Evolutionary conservation across 1,140 invertebrate genomes (phyloP).

Genomic region (Drosophila lini): DNA sequence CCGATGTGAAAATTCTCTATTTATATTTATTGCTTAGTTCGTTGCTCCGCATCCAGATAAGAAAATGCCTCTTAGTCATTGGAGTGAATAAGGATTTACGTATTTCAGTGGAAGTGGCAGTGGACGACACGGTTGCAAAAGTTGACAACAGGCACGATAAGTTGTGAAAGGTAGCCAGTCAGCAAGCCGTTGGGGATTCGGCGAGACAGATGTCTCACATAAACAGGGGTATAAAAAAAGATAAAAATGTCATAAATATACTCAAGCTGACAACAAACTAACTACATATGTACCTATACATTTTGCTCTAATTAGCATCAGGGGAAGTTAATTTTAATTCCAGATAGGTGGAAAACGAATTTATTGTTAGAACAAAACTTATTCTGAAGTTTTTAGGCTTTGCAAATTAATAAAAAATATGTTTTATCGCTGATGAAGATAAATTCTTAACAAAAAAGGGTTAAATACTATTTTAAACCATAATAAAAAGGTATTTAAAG

Average conservation of each 20-base stretch:
- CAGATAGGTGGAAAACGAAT: too few species aligned
- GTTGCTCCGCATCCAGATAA: slow-evolving; percentile 42
- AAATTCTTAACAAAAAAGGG: neutral
- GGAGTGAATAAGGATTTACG: slow-evolving; percentile 42
- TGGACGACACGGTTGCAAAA: slow-evolving; percentile 49
- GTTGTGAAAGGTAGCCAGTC: slow-evolving; percentile 31
- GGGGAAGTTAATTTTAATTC: neutral
- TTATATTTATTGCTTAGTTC: slow-evolving; percentile 51
- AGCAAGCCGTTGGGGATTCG: slow-evolving; percentile 8
- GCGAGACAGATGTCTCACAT: slow-evolving; percentile 40
- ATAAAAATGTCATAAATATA: slow-evolving; percentile 37
- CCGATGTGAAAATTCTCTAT: slow-evolving; percentile 49
- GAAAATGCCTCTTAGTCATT: slow-evolving; percentile 49
- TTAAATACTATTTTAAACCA: neutral
- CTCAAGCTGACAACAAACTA: slow-evolving; percentile 6
- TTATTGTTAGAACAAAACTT: neutral
- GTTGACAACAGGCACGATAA: slow-evolving; percentile 25
- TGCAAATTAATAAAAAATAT: neutral
- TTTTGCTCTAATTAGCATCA: slow-evolving; percentile 15
- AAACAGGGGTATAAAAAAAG: slow-evolving; percentile 29
- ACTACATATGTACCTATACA: neutral
- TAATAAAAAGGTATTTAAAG: neutral
- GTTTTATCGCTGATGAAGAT: neutral
- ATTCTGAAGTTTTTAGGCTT: neutral
- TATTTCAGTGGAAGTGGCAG: slow-evolving; percentile 16